A percentile compares a stretch with the other conserved stretches of the same genome.
phyloP scores from a whole-genome alignment of 2,888 invertebrate genomes.

The Polydrusus tereticollis region DNA sequence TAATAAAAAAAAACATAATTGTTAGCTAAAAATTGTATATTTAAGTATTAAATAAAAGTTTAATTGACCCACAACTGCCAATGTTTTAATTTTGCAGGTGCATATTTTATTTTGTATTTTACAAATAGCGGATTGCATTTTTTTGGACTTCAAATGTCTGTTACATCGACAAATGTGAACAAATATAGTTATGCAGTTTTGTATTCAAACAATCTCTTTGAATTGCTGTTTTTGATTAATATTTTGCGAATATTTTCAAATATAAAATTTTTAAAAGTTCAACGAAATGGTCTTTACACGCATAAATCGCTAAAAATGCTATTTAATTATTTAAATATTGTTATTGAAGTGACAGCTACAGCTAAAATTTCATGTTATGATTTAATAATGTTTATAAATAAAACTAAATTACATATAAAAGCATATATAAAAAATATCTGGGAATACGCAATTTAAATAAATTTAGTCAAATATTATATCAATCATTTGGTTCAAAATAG shows the following conservation, averaged over 20 bases:
- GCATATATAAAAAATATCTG: too few species aligned
- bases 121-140: neutral
- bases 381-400: too few species aligned
- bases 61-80: neutral
- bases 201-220: neutral
- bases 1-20: neutral
- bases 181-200: constrained; percentile 10
- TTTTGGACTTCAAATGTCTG: neutral
- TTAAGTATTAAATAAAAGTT: neutral
- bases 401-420: too few species aligned
- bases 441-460: too few species aligned
- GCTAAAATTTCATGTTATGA: neutral
- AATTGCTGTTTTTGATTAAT: constrained; percentile 7
- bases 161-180: constrained; percentile 1
- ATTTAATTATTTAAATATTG: constrained; percentile 1
- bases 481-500: too few species aligned
- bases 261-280: neutral
- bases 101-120: neutral
- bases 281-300: neutral
- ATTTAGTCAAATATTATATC: too few species aligned
- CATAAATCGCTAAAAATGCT: neutral
- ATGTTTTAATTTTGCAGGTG: neutral
- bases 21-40: neutral
- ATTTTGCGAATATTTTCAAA: neutral
- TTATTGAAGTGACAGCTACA: neutral